Percentiles rank a stretch among this genome's conserved stretches.
Conservation (phyloP, 2,797 vertebrate species). For the Chelon auratus region DNA sequence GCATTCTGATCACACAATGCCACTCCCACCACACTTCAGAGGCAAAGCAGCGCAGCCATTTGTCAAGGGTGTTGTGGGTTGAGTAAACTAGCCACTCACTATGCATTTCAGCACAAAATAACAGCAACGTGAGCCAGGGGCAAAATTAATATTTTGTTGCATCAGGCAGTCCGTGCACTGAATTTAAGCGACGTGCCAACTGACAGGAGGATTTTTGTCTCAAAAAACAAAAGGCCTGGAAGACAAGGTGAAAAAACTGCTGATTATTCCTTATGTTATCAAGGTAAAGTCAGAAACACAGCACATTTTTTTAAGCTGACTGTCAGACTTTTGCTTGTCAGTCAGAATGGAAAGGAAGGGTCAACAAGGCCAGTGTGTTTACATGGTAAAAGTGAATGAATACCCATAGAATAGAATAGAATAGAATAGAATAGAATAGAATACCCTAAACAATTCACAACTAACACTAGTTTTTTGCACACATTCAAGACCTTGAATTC, state of each 20-base stretch:
- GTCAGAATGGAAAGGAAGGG: neutral
- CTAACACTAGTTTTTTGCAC: too few species aligned
- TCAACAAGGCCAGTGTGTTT: too few species aligned
- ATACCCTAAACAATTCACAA: too few species aligned
- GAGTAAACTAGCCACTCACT: conserved; percentile 43
- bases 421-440: too few species aligned
- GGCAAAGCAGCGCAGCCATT: conserved; percentile 43
- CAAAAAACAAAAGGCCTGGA: conserved; percentile 1
- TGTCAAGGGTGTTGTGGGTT: conserved; percentile 51
- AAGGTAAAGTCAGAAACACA: neutral
- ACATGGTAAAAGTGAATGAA: neutral
- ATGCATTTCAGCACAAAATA: conserved; percentile 52
- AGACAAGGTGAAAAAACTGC: conserved; percentile 12
- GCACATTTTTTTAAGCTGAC: neutral
- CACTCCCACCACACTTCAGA: conserved; percentile 47
- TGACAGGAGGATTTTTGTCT: conserved; percentile 18
- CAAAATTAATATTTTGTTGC: conserved; percentile 58
- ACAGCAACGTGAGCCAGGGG: conserved; percentile 36
- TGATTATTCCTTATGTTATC: conserved; percentile 24
- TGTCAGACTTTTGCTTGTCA: conserved; percentile 3
- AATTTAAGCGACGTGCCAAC: conserved; percentile 36
- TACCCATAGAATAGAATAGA: too few species aligned
- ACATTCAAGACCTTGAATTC: neutral
- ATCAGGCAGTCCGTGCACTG: conserved; percentile 41
- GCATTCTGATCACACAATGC: conserved; percentile 49